Evolutionary conservation across 2,113 vertebrate genomes (phyloP).

Genomic region (Eubucco bourcierii): DNA sequence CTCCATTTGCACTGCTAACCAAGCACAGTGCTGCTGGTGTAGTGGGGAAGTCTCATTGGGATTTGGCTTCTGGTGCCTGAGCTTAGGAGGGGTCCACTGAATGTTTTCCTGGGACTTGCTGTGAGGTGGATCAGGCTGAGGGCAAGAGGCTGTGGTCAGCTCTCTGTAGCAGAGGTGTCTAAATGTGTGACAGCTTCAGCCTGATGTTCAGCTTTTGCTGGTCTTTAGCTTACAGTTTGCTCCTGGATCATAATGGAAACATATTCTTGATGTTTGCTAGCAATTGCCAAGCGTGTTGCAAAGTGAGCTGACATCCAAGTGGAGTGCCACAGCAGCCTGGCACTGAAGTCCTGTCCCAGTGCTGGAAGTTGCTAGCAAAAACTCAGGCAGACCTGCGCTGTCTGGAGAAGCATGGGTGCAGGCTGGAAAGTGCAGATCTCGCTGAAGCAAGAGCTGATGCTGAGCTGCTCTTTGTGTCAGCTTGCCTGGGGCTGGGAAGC

Average conservation of each 20-base stretch:
- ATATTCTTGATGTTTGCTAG: background rate
- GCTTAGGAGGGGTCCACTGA: background rate
- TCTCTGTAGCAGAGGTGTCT: background rate
- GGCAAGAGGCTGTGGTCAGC: background rate
- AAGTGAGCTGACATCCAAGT: background rate
- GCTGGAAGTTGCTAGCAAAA: background rate
- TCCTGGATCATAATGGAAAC: background rate
- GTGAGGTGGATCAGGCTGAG: background rate
- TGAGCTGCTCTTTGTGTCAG: background rate
- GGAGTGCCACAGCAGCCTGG: background rate
- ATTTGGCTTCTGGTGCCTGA: background rate
- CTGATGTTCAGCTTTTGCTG: background rate
- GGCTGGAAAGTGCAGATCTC: background rate
- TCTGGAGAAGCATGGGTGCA: background rate
- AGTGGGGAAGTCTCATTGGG: background rate
- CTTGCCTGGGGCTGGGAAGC: background rate
- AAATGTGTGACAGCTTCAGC: background rate
- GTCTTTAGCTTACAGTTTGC: background rate
- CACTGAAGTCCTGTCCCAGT: background rate
- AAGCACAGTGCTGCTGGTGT: accelerated
- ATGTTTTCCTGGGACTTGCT: background rate
- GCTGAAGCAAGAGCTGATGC: background rate
- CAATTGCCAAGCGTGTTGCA: background rate
- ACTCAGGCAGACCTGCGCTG: background rate
- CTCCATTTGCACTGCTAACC: background rate